These are phyloP conservation scores for Bombus breviceps DNA, from an alignment of 1,140 invertebrate genomes.

Conservation along the genomic window DNA sequence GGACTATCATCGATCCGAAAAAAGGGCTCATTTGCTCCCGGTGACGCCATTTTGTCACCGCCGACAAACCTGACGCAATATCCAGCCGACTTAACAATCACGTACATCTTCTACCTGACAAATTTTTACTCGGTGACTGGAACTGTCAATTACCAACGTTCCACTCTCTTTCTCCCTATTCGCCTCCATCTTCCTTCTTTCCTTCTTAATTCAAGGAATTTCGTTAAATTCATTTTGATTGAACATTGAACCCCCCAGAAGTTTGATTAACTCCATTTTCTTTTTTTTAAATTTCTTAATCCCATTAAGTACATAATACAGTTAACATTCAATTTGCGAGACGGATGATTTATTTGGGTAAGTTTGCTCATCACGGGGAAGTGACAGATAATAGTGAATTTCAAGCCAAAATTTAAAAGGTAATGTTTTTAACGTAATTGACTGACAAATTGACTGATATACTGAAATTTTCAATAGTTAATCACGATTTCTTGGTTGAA, in stretches of 20 bases:
- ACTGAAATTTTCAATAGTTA: too few relatives aligned
- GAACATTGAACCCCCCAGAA: not conserved
- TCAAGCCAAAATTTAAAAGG: too few relatives aligned
- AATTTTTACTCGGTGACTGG: conserved; percentile 53
- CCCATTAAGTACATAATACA: too few relatives aligned
- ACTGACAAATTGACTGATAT: too few relatives aligned
- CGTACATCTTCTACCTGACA: conserved; percentile 41
- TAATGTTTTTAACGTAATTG: too few relatives aligned
- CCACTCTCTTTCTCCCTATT: not conserved
- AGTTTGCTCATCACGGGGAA: too few relatives aligned
- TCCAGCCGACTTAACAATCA: conserved; percentile 42
- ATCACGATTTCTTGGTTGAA: not conserved
- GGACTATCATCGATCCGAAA: conserved; percentile 65
- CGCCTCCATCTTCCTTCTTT: not conserved
- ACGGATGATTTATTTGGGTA: too few relatives aligned
- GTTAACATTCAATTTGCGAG: too few relatives aligned
- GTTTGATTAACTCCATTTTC: not conserved
- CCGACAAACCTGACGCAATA: conserved; percentile 59
- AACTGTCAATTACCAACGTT: not conserved
- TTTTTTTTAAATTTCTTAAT: too few relatives aligned
- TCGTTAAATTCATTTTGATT: too few relatives aligned
- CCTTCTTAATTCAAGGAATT: not conserved
- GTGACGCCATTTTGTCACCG: conserved; percentile 60
- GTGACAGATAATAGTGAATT: too few relatives aligned
- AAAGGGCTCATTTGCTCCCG: conserved; percentile 62